A percentile compares a stretch with the other conserved stretches of the same genome.
Conservation (phyloP, 2,797 vertebrate species). For the Mionectes olivaceus region DNA sequence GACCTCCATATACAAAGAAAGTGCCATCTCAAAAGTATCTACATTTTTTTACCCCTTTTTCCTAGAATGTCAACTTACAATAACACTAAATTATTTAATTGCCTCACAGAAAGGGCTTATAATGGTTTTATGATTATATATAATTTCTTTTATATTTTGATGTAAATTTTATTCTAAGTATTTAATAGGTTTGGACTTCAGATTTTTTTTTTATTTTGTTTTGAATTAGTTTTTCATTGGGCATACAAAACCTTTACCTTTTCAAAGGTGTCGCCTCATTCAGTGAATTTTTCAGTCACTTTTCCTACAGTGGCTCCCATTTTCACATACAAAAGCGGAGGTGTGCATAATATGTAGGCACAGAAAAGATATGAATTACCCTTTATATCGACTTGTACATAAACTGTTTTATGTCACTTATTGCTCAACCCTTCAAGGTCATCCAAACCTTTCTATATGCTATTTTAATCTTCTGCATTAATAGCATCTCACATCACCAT, state of each 20-base stretch:
- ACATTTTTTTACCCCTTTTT: background rate
- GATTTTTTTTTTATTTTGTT: background rate
- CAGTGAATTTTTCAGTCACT: background rate
- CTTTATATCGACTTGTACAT: background rate
- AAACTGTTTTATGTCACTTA: background rate
- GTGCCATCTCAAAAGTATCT: background rate
- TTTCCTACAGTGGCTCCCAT: background rate
- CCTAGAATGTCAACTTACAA: background rate
- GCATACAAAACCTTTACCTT: background rate
- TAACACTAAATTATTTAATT: background rate
- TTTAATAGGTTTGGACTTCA: background rate
- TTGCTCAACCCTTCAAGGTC: background rate
- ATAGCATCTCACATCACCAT: background rate
- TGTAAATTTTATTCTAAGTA: background rate
- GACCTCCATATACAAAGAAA: background rate
- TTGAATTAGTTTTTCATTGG: background rate
- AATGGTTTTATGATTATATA: background rate
- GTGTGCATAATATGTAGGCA: background rate
- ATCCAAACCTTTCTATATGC: background rate
- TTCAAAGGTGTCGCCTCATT: background rate
- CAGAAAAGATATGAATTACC: background rate
- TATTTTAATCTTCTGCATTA: slow-evolving; percentile 14
- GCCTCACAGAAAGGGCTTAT: background rate
- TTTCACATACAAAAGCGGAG: background rate
- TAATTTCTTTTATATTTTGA: fast-evolving